Base-by-base conservation (phyloP, 2,888 invertebrate species). In the Boloria selene region DNA sequence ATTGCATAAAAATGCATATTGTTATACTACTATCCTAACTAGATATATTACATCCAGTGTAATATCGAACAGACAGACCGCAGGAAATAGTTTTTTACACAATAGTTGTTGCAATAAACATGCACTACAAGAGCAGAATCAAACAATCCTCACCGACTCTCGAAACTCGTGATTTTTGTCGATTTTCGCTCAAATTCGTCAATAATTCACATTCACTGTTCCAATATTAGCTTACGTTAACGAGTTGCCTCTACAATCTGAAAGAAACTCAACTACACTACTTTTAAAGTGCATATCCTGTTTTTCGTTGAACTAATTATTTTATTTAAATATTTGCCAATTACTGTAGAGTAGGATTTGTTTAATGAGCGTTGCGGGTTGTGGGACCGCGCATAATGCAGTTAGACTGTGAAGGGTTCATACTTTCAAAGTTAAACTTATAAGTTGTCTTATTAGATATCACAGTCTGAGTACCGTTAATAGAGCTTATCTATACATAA, bases 161-260 rank as follows among this genome's bases (percentile, higher is more conserved):
- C 54, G 61, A 60, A 70, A 65, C 55, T 65, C 63, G 65, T 67
- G 67, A 73, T 76, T 74, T 79, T 78, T 76, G 72, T 77, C 74
- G 76, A 83, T 82, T 82, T 81, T 81, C 79, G 82, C 80, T 78
- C 82, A 84, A 87, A 86, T 81, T 82, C 75, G 86, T 83, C 88
- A 88, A 87, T 87, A 87, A 84, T 81, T 84, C 86, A 74, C 73
- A 72, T 79, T 78, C 82, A 70, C 82, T 75, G 76, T 70, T 74
- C 82, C 82, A 89, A 89, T 87, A 88, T 88, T 88, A 81, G 82
- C 76, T 73, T 72, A 80, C 75, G 80, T 81, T 87, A 88, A 88
- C 88, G 88, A 88, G 87, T 78, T 84, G 77, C 31, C 22, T 47
- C 3, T 3, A n/a, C 71, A 70, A 38, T 53, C 56, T n/a, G 78